phyloP scores from a whole-genome alignment of 2,888 invertebrate species.

The Teleiodes luculella region DNA sequence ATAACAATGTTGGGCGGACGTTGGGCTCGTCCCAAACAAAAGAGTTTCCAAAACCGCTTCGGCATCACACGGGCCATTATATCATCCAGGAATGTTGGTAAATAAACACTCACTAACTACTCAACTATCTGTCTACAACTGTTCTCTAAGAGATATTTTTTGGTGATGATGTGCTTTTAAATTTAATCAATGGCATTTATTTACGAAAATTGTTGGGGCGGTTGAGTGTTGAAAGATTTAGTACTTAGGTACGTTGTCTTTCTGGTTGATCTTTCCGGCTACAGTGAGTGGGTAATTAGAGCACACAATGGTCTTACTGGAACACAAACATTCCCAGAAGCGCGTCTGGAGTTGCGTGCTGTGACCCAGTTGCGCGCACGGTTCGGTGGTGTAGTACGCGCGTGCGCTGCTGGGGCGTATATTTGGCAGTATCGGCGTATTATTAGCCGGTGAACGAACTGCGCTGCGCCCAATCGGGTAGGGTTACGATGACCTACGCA shows the following conservation, averaged over 20 bases:
- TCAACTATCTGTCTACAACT: background rate
- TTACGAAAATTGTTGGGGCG: no score
- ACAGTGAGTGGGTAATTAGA: background rate
- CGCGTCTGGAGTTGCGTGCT: background rate
- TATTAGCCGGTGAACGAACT: constrained; percentile 40
- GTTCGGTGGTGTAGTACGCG: background rate
- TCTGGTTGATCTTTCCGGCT: background rate
- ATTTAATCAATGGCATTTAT: no score
- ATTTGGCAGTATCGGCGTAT: constrained; percentile 34
- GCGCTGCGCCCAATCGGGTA: constrained; percentile 25
- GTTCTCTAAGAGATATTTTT: background rate
- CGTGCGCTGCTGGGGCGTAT: constrained; percentile 17
- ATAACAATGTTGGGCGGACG: background rate
- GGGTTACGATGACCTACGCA: constrained; percentile 19
- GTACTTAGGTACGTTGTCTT: no score
- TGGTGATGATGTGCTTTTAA: background rate
- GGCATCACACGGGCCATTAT: background rate
- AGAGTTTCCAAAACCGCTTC: background rate
- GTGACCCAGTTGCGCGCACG: constrained; percentile 6
- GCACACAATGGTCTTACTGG: background rate
- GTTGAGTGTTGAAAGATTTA: no score
- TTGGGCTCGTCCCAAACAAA: constrained; percentile 1
- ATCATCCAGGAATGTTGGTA: background rate
- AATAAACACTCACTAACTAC: background rate
- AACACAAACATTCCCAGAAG: background rate